A percentile compares a stretch with the other conserved stretches of the same genome.
These are phyloP conservation scores for Brachystomella parvula DNA, from an alignment of 1,140 invertebrate genomes.

Conservation along the genomic window DNA sequence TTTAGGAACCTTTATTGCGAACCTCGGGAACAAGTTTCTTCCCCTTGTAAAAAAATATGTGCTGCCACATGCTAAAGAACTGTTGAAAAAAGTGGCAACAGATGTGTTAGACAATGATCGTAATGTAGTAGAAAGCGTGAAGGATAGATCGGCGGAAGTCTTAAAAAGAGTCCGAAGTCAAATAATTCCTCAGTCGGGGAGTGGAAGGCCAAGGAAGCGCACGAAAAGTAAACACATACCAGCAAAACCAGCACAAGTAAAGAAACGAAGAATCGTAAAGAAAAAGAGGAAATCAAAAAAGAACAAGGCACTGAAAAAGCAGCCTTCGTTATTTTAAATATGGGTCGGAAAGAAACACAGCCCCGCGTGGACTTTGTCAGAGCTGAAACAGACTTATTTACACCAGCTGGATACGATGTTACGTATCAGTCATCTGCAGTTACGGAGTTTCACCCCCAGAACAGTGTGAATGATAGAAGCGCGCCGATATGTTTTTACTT, in stretches of 20 bases:
- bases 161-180: slow-evolving; percentile 15
- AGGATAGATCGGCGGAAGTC: neutral
- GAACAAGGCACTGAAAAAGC: neutral
- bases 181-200: slow-evolving; percentile 13
- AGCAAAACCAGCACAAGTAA: neutral
- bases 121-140: neutral
- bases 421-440: slow-evolving; percentile 41
- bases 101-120: slow-evolving; percentile 6
- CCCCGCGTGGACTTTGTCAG: slow-evolving; percentile 39
- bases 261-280: neutral
- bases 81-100: neutral
- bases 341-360: neutral
- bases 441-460: slow-evolving; percentile 44
- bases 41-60: slow-evolving; percentile 8
- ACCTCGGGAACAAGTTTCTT: neutral
- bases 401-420: slow-evolving; percentile 44
- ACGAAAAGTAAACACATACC: neutral
- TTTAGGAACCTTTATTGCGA: neutral
- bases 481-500: slow-evolving; percentile 44
- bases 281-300: neutral
- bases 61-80: neutral
- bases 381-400: slow-evolving; percentile 45
- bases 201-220: neutral
- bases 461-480: slow-evolving; percentile 39
- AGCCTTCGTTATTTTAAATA: neutral